Percentiles rank a stretch among this genome's conserved stretches.
phyloP scores from a whole-genome alignment of 1,140 invertebrate genomes.

The Zophobas morio region DNA sequence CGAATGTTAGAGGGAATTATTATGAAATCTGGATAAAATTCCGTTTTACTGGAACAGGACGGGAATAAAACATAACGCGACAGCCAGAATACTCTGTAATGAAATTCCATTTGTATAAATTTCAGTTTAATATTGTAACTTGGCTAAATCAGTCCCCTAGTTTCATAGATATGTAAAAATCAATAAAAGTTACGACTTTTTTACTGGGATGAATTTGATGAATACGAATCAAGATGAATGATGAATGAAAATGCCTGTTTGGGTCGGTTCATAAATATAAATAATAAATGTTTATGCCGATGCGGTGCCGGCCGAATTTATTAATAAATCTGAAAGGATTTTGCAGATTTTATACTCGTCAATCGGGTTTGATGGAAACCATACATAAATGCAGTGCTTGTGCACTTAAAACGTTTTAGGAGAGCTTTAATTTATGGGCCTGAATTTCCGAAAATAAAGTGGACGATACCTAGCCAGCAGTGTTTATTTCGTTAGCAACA shows the following conservation, averaged over 20 bases:
- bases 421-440: no score
- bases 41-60: no score
- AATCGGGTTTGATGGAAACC: background rate
- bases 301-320: slow-evolving; percentile 9
- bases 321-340: slow-evolving; percentile 6
- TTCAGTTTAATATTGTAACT: no score
- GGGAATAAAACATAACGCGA: no score
- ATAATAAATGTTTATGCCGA: slow-evolving; percentile 35
- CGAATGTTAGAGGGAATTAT: slow-evolving; percentile 4
- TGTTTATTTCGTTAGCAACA: no score
- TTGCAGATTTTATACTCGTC: background rate
- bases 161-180: background rate
- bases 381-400: no score
- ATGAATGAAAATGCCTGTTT: slow-evolving; percentile 38
- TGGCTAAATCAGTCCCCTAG: no score
- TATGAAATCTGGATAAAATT: slow-evolving; percentile 8
- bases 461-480: no score
- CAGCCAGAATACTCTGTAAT: no score
- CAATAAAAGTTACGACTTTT: slow-evolving; percentile 5
- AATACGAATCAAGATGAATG: slow-evolving; percentile 31
- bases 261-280: slow-evolving; percentile 24
- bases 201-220: slow-evolving; percentile 11
- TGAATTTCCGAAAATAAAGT: no score
- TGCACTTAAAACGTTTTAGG: no score
- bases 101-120: no score